Base-by-base conservation (phyloP, 1,140 invertebrate species). In the Anadara kagoshimensis region DNA sequence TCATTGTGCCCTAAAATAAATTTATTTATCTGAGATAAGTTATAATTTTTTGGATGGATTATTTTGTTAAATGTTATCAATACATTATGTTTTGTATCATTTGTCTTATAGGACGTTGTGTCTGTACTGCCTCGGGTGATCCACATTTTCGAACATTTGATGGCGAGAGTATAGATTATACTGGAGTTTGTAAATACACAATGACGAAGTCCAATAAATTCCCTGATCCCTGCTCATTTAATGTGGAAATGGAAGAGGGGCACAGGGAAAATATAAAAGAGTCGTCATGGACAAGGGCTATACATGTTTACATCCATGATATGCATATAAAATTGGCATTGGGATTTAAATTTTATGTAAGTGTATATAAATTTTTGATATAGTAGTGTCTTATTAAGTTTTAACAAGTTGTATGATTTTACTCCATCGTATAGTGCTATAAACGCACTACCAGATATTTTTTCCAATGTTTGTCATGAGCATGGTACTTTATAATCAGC, bases 111-210 rank as follows among this genome's bases (percentile, higher is more conserved):
- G 69, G 61, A 20, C 43, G 95, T 64, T 95, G 94, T 8, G 93
- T 95, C 0, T 97, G 96, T 86, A 95, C 94, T 0, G 95, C 96
- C 0, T 97, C 95, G 83, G 96, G 96, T 1, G 95, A 97, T 89
- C 95, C 96, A 0, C 95, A 97, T 83, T 97, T 97, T 85, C 93
- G 94, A 76, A 96, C 95, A 8, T 98, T 97, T 83, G 96, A 98
- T 80, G 95, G 96, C 22, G 93, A 94, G 83, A 94, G 95, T 76
- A 97, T 94, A 85, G 96, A 93, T 81, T 97, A 97, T 83, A 95
- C 96, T 79, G 88, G 86, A 24, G 68, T 24, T 18, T 81, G 80
- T 58, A 62, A 59, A 29, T 81, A 81, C 64, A 78, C 74, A 1
- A 14, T 79, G 36, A 66, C 94, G 16, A 63, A 68, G 24, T 58